Conservation (phyloP, 2,797 vertebrate species). For the Zalophus californianus region DNA sequence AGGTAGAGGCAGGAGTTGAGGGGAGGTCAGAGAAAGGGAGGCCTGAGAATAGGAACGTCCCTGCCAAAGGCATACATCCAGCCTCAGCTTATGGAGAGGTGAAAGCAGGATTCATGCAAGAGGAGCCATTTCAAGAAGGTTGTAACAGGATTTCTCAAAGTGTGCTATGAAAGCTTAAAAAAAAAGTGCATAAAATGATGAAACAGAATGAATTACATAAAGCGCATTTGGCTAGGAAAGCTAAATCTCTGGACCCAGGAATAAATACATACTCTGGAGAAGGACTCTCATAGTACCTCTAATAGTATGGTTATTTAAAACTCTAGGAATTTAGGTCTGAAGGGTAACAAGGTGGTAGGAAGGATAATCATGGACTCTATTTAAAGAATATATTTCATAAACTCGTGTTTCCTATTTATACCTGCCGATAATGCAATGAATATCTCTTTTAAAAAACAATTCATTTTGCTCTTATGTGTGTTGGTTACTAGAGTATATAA, state of each 20-base stretch:
- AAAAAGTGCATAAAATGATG: background rate
- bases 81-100: fast-evolving
- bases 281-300: background rate
- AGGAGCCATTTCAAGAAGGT: background rate
- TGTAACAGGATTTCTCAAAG: background rate
- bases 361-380: background rate
- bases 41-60: background rate
- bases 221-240: background rate
- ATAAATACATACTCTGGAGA: background rate
- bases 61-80: background rate
- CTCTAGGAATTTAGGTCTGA: background rate
- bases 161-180: background rate
- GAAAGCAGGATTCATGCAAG: background rate
- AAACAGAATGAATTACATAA: background rate
- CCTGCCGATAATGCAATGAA: background rate
- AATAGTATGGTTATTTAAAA: background rate
- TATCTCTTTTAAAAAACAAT: background rate
- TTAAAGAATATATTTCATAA: background rate
- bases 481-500: background rate
- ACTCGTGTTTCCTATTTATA: background rate
- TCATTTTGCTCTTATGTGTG: background rate
- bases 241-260: background rate
- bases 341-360: background rate
- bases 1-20: background rate
- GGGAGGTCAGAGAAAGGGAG: too few relatives aligned